Evolutionary conservation across 2,888 invertebrate species (phyloP).

Genomic region (Amaurobius ferox): DNA sequence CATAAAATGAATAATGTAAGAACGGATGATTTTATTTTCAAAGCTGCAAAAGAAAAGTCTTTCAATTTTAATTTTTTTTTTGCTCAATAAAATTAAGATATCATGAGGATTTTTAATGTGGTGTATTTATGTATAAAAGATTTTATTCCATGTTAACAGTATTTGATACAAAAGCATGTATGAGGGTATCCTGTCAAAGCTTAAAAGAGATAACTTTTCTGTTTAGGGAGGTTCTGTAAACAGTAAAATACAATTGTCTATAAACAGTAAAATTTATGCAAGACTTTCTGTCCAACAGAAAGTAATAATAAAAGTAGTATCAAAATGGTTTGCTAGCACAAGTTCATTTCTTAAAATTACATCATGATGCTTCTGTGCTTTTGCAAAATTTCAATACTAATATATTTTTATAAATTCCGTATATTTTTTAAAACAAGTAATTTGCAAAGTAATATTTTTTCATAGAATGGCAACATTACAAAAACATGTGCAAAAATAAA

Average conservation of each 20-base stretch:
- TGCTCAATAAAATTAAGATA: neutral
- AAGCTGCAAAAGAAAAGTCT: neutral
- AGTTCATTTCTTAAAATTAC: too few species aligned
- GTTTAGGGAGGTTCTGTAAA: neutral
- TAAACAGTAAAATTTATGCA: too few species aligned
- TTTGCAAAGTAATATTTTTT: too few species aligned
- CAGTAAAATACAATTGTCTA: neutral
- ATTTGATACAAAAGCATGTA: neutral
- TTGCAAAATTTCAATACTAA: too few species aligned
- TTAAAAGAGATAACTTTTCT: neutral
- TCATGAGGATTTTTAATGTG: neutral
- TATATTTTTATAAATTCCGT: too few species aligned
- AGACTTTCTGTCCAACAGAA: too few species aligned
- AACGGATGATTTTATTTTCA: neutral
- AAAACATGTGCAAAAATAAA: too few species aligned
- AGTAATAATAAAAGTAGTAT: too few species aligned
- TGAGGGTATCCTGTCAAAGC: neutral
- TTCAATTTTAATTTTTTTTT: neutral
- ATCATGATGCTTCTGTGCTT: too few species aligned
- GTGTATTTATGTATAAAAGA: neutral
- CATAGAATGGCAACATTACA: too few species aligned
- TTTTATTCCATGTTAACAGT: neutral
- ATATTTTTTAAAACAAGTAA: too few species aligned
- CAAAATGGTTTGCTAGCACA: too few species aligned
- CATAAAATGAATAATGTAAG: neutral